Conservation (phyloP, 2,113 vertebrate genomes). For the Xyliphius kryptos region DNA sequence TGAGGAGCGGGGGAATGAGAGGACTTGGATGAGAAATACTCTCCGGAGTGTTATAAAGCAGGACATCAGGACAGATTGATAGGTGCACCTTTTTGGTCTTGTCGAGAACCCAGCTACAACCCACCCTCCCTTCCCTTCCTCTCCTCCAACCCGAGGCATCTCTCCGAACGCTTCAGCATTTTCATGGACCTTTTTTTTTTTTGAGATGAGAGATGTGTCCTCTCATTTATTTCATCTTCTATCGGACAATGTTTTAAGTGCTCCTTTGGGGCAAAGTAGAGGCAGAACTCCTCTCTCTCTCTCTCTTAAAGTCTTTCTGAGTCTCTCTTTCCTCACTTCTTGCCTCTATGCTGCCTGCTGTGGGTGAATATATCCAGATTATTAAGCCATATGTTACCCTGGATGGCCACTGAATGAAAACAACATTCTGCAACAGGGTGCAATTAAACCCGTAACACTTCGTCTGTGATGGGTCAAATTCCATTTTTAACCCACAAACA, state of each 20-base stretch:
- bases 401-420: no score
- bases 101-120: slow-evolving; percentile 10
- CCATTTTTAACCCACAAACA: no score
- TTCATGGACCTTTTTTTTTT: slow-evolving; percentile 42
- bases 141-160: slow-evolving; percentile 25
- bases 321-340: not conserved
- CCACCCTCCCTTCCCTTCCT: not conserved
- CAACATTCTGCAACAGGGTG: no score
- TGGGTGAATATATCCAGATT: no score
- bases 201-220: no score
- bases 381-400: no score
- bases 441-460: no score
- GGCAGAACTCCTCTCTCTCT: slow-evolving; percentile 22
- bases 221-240: slow-evolving; percentile 46
- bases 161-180: slow-evolving; percentile 22
- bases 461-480: no score
- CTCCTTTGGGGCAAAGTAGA: slow-evolving; percentile 37
- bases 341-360: not conserved
- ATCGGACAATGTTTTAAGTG: slow-evolving; percentile 42
- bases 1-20: slow-evolving; percentile 25
- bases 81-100: slow-evolving; percentile 35
- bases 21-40: slow-evolving; percentile 39
- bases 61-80: slow-evolving; percentile 43
- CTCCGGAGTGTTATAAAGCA: slow-evolving; percentile 40
- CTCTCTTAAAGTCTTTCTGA: slow-evolving; percentile 6